Evolutionary conservation across 2,113 vertebrate genomes (phyloP).

Genomic region (Sinocyclocheilus anophthalmus): DNA sequence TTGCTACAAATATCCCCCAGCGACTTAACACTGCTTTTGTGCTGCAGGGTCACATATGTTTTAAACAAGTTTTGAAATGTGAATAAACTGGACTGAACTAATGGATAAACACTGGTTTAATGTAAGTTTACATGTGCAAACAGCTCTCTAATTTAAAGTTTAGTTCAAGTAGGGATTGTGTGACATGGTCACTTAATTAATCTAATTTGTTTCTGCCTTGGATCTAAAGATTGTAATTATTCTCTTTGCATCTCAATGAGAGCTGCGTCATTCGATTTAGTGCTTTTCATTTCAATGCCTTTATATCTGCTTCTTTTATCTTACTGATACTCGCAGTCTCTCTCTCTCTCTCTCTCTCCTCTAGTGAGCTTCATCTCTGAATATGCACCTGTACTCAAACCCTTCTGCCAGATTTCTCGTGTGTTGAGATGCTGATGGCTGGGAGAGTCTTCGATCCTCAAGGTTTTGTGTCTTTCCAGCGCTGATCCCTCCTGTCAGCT

Average conservation of each 20-base stretch:
- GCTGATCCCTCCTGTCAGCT: not conserved
- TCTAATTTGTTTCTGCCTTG: not conserved
- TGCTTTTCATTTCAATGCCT: not conserved
- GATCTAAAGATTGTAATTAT: not conserved
- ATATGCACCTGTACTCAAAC: not conserved
- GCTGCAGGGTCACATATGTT: not conserved
- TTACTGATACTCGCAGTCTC: not conserved
- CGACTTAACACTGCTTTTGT: too few relatives aligned
- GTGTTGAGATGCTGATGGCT: not conserved
- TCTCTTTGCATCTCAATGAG: constrained; percentile 5
- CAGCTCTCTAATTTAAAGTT: not conserved
- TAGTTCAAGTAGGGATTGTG: not conserved
- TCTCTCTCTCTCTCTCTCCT: not conserved
- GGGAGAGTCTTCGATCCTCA: not conserved
- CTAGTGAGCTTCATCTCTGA: not conserved
- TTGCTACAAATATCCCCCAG: too few relatives aligned
- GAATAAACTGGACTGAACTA: not conserved
- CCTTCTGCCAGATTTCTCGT: not conserved
- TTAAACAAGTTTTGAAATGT: not conserved
- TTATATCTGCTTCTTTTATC: not conserved
- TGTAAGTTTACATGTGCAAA: not conserved
- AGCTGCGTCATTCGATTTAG: not conserved
- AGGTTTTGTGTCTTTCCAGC: not conserved
- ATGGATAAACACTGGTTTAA: not conserved
- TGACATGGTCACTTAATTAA: not conserved